Evolutionary conservation across 2,888 invertebrate genomes (phyloP).

Genomic region (Seira ritae): DNA sequence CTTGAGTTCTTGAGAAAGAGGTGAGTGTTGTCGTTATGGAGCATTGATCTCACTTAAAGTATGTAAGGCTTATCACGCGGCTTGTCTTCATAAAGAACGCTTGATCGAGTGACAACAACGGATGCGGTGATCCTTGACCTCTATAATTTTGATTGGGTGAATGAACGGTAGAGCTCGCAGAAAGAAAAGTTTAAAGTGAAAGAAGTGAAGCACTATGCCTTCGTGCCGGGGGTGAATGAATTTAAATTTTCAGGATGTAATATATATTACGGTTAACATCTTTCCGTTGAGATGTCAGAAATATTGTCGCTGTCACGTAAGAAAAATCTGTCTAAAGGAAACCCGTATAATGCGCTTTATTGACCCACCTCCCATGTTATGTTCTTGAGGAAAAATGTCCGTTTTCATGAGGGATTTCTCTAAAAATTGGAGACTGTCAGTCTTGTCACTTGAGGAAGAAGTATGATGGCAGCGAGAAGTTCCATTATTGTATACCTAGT

Average conservation of each 20-base stretch:
- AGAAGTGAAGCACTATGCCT: not conserved
- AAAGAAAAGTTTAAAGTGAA: not conserved
- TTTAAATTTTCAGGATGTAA: not conserved
- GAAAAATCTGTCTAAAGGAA: too few relatives aligned
- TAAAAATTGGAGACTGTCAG: too few relatives aligned
- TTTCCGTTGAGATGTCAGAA: too few relatives aligned
- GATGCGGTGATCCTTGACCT: conserved; percentile 24
- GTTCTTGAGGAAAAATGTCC: too few relatives aligned
- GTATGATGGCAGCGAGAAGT: not conserved
- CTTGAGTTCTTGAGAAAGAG: too few relatives aligned
- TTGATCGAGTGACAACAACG: not conserved
- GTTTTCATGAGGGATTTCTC: too few relatives aligned
- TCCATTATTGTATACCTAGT: not conserved
- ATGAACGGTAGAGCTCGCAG: not conserved
- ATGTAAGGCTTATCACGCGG: not conserved
- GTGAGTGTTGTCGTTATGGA: not conserved
- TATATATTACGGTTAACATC: too few relatives aligned
- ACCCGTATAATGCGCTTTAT: too few relatives aligned
- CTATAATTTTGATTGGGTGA: not conserved
- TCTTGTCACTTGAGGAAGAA: not conserved
- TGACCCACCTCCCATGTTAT: too few relatives aligned
- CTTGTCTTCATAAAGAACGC: not conserved
- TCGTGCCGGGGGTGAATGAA: not conserved
- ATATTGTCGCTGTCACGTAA: too few relatives aligned
- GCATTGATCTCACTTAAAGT: not conserved